These are phyloP conservation scores for Netelia virgata DNA, from an alignment of 2,888 invertebrate species.

Conservation along the genomic window DNA sequence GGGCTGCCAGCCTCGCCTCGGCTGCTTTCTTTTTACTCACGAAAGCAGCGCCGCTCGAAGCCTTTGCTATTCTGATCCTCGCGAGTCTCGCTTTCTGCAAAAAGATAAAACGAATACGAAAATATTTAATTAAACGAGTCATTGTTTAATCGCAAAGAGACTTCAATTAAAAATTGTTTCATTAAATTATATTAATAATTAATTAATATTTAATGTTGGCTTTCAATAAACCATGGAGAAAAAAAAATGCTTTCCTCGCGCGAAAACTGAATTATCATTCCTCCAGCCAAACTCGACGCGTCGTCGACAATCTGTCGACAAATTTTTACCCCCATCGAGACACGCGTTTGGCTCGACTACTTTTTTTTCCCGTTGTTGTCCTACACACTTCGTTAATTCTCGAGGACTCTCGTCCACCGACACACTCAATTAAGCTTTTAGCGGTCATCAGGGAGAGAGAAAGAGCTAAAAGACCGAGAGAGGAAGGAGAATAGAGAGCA, in stretches of 20 bases:
- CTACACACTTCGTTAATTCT: background rate
- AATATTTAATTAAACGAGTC: background rate
- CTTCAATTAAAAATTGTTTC: background rate
- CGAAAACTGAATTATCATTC: background rate
- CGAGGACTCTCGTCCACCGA: background rate
- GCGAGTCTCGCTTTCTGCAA: slow-evolving; percentile 99
- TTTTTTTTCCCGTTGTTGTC: background rate
- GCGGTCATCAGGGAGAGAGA: slow-evolving; percentile 59
- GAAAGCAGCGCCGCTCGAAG: slow-evolving; percentile 99
- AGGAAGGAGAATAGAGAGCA: slow-evolving; percentile 10
- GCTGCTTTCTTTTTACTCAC: slow-evolving; percentile 99
- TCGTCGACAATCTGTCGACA: background rate
- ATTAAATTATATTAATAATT: background rate
- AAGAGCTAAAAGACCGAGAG: slow-evolving; percentile 15
- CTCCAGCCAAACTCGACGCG: background rate
- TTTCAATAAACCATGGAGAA: no score
- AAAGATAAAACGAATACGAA: slow-evolving; percentile 47
- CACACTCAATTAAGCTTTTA: slow-evolving; percentile 74
- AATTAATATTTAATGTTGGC: no score
- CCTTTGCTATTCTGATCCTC: slow-evolving; percentile 99
- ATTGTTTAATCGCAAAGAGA: no score
- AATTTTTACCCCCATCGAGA: background rate
- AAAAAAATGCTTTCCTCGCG: background rate
- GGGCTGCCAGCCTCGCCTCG: slow-evolving; percentile 96
- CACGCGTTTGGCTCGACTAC: background rate